Evolutionary conservation across 30 jellyfish, hydroid and myxozoan species (phyloP).

Genomic region (Aurelia aurita complex sp. Pacific): DNA sequence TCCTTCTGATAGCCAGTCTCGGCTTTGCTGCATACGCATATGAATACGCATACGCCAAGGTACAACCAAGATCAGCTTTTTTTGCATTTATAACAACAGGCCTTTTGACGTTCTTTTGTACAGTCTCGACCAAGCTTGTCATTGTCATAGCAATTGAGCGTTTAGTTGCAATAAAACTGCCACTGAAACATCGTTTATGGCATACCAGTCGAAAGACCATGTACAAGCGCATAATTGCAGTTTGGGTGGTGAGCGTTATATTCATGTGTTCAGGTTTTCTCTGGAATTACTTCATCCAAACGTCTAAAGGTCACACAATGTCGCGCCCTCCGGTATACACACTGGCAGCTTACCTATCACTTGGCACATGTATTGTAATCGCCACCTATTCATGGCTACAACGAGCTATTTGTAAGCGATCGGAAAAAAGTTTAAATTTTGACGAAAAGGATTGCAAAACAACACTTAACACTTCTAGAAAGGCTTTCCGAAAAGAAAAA

Average conservation of each 20-base stretch:
- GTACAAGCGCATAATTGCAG: background rate
- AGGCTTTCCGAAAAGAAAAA: background rate
- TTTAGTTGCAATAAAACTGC: background rate
- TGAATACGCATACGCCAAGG: too few relatives aligned
- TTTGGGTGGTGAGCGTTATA: background rate
- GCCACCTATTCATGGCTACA: too few relatives aligned
- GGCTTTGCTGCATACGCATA: too few relatives aligned
- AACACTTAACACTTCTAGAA: background rate
- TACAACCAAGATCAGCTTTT: too few relatives aligned
- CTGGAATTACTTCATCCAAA: background rate
- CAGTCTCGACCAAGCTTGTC: background rate
- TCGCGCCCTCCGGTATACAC: too few relatives aligned
- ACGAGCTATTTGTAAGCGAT: too few relatives aligned
- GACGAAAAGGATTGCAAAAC: background rate
- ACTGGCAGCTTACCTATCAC: too few relatives aligned
- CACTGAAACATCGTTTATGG: slow-evolving; percentile 2
- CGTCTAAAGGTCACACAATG: too few relatives aligned
- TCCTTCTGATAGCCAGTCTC: too few relatives aligned
- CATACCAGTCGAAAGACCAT: background rate
- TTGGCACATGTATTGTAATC: too few relatives aligned
- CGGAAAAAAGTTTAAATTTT: background rate
- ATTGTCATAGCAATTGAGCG: background rate
- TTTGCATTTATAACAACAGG: too few relatives aligned
- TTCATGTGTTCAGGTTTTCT: background rate
- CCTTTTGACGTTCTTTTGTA: too few relatives aligned